These are phyloP conservation scores for Phaetusa simplex DNA, from an alignment of 2,113 vertebrate species.

Conservation along the genomic window DNA sequence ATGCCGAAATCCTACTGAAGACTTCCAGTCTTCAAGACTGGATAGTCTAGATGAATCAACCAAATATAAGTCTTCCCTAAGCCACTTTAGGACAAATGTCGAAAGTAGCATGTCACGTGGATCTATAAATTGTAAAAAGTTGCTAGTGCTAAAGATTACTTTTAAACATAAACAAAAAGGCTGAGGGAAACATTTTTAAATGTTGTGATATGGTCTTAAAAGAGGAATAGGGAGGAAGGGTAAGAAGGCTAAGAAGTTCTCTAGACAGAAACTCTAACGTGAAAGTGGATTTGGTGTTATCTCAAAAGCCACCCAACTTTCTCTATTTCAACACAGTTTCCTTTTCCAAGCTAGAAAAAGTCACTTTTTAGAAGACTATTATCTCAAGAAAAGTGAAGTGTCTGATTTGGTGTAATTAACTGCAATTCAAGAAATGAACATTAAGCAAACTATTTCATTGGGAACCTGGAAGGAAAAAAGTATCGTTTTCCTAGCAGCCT, in stretches of 20 bases:
- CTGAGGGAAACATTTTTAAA: background rate
- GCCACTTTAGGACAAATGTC: background rate
- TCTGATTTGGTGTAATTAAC: background rate
- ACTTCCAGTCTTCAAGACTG: background rate
- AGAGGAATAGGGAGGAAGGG: background rate
- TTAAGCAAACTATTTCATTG: background rate
- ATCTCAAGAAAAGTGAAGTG: background rate
- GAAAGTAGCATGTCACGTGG: accelerated
- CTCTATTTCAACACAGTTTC: background rate
- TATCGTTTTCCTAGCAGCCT: background rate
- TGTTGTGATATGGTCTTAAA: background rate
- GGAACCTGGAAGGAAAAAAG: background rate
- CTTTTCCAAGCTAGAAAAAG: background rate
- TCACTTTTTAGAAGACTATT: background rate
- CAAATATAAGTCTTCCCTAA: background rate
- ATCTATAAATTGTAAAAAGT: background rate
- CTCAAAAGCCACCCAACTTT: background rate
- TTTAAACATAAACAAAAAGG: background rate
- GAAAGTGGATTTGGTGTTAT: background rate
- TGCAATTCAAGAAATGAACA: background rate
- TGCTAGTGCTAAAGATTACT: background rate
- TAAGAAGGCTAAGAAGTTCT: background rate
- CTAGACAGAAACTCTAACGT: background rate
- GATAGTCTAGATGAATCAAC: background rate
- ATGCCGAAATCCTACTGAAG: background rate